Percentiles rank a stretch among this genome's conserved stretches.
phyloP scores from a whole-genome alignment of 2,797 vertebrate genomes.

The Micrastur ruficollis region DNA sequence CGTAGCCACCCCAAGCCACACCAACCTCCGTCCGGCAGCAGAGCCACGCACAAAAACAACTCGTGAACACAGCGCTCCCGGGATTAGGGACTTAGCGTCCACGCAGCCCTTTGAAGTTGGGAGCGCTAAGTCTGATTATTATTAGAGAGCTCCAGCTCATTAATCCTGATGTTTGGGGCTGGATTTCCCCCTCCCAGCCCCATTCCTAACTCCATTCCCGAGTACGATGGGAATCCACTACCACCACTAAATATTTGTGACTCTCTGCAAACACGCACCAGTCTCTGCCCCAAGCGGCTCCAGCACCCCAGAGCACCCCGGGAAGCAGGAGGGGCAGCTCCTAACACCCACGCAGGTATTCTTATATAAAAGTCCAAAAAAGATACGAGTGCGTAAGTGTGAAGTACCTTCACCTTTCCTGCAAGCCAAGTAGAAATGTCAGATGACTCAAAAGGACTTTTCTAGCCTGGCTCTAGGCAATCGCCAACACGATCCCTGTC shows the following conservation, averaged over 20 bases:
- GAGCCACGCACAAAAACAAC: constrained; percentile 55
- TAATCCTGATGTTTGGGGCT: constrained; percentile 53
- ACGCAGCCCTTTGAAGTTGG: constrained; percentile 47
- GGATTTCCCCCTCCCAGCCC: neutral
- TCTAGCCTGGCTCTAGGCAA: neutral
- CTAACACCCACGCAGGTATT: neutral
- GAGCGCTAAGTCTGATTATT: constrained; percentile 50
- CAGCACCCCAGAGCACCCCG: neutral
- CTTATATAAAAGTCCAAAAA: constrained; percentile 43
- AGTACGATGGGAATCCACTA: neutral
- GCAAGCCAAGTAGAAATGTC: constrained; percentile 52
- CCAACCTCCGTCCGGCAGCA: accelerated
- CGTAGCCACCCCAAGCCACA: neutral
- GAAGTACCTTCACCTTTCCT: constrained; percentile 56
- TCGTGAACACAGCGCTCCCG: constrained; percentile 7
- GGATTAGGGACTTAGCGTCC: constrained; percentile 48
- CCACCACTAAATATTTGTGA: neutral
- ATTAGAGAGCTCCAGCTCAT: constrained; percentile 53
- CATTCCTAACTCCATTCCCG: neutral
- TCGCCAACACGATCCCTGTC: neutral
- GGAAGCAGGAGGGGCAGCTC: neutral
- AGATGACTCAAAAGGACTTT: constrained; percentile 39
- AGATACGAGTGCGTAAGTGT: neutral
- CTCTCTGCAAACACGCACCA: neutral
- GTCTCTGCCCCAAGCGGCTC: neutral